phyloP scores from a whole-genome alignment of 2,113 vertebrate genomes.

The Eudyptes chrysolophus region DNA sequence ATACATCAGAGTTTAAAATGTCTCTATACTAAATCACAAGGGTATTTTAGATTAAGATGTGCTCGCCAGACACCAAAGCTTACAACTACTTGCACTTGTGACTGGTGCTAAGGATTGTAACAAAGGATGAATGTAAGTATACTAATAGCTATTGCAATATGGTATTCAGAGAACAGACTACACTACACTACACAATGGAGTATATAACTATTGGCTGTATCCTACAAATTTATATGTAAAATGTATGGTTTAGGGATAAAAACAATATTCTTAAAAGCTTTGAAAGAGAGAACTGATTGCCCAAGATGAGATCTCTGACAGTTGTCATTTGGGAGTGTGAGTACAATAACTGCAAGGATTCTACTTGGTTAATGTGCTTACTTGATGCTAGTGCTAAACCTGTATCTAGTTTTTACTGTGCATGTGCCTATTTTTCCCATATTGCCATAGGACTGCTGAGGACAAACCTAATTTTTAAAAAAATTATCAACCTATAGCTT shows the following conservation, averaged over 20 bases:
- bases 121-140: not conserved
- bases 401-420: not conserved
- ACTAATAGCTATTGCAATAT: not conserved
- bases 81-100: not conserved
- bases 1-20: not conserved
- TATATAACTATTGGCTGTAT: not conserved
- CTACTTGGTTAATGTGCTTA: not conserved
- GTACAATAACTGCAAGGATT: not conserved
- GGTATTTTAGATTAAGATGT: not conserved
- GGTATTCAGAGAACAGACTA: not conserved
- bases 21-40: not conserved
- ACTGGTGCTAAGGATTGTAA: not conserved
- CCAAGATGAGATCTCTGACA: not conserved
- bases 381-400: not conserved
- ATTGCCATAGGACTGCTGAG: not conserved
- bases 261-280: not conserved
- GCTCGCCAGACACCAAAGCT: not conserved
- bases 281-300: not conserved
- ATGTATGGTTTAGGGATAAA: not conserved
- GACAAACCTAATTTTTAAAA: not conserved
- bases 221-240: not conserved
- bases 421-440: not conserved
- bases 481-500: not conserved
- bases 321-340: not conserved
- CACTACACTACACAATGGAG: not conserved